phyloP scores from a whole-genome alignment of 2,113 vertebrate genomes.

The Aptenodytes forsteri region DNA sequence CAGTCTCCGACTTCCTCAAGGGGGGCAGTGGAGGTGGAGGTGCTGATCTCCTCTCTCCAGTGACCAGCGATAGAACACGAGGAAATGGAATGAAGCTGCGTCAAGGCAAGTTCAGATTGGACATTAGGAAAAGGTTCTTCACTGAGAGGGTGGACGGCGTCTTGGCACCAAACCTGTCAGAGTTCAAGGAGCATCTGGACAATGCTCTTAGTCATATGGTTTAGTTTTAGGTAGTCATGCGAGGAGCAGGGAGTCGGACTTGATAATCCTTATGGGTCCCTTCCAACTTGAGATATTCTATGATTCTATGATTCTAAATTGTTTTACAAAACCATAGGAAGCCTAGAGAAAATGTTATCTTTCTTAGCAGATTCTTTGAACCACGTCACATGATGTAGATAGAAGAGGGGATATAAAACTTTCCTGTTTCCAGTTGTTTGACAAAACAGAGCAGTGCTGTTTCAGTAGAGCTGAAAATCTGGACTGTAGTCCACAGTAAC shows the following conservation, averaged over 20 bases:
- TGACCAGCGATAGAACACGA: rapidly evolving
- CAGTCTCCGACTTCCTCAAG: not conserved
- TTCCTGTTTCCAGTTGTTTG: not conserved
- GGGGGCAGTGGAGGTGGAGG: rapidly evolving
- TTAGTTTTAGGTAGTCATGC: not conserved
- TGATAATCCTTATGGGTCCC: rapidly evolving
- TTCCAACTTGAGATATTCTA: not conserved
- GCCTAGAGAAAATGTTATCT: not conserved
- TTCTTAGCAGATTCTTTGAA: not conserved
- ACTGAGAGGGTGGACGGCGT: not conserved
- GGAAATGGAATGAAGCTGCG: not conserved
- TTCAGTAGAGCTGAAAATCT: not conserved
- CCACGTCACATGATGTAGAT: not conserved
- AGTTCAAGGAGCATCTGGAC: not conserved
- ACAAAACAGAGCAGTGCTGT: not conserved
- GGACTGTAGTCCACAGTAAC: not conserved
- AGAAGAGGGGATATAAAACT: not conserved
- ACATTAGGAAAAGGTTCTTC: not conserved
- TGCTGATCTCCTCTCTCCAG: not conserved
- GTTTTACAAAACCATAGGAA: not conserved
- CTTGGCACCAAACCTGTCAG: rapidly evolving
- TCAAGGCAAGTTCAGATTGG: not conserved
- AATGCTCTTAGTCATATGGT: rapidly evolving
- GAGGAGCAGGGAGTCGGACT: not conserved
- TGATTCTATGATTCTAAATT: not conserved